Evolutionary conservation across 2,113 vertebrate genomes (phyloP).

Genomic region (Larimichthys crocea): DNA sequence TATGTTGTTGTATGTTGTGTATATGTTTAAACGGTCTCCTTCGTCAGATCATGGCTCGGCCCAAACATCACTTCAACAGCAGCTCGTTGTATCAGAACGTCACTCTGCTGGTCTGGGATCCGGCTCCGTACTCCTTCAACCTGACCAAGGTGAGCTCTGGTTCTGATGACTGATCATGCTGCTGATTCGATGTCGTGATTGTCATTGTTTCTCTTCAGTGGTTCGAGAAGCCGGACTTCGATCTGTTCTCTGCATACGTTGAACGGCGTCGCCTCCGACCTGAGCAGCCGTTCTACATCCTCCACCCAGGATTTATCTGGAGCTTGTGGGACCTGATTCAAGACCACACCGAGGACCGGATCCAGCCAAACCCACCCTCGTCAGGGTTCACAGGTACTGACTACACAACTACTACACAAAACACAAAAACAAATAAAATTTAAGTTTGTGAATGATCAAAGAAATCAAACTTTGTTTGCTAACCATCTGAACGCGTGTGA

Average conservation of each 20-base stretch:
- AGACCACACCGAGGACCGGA: slow-evolving; percentile 10
- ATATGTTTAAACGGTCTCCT: too few species aligned
- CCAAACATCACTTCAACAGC: not conserved
- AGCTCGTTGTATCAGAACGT: slow-evolving; percentile 11
- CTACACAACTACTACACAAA: too few species aligned
- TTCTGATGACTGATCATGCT: too few species aligned
- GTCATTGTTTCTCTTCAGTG: not conserved
- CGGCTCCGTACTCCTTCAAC: slow-evolving; percentile 1
- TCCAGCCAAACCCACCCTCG: slow-evolving; percentile 25
- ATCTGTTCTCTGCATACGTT: slow-evolving; percentile 1
- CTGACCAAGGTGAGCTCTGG: slow-evolving; percentile 2
- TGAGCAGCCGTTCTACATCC: slow-evolving; percentile 36
- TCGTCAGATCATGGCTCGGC: not conserved
- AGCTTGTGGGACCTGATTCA: slow-evolving; percentile 36
- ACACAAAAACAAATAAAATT: too few species aligned
- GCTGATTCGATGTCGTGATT: not conserved
- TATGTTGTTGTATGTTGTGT: too few species aligned
- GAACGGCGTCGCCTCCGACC: not conserved
- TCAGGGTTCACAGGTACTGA: slow-evolving; percentile 36
- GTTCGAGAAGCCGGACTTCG: slow-evolving; percentile 29
- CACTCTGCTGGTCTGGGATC: slow-evolving; percentile 26
- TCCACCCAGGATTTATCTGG: slow-evolving; percentile 29
- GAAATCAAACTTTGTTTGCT: too few species aligned
- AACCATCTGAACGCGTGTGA: too few species aligned
- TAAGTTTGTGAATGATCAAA: too few species aligned